Conservation (phyloP, 2,888 invertebrate genomes). For the Agriopis aurantiaria region DNA sequence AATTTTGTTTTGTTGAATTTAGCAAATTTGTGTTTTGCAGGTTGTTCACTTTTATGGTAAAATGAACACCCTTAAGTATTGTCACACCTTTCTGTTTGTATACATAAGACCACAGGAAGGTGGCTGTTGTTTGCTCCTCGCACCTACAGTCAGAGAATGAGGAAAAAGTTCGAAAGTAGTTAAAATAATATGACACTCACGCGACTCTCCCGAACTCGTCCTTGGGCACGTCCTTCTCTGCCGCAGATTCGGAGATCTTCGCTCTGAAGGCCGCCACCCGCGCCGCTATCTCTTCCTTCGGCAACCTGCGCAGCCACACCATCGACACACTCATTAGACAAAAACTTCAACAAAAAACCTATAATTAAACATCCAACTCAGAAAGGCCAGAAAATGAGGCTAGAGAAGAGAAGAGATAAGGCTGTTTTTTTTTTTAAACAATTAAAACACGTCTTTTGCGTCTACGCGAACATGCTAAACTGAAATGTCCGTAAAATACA, state of each 20-base stretch:
- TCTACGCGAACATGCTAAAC: constrained; percentile 57
- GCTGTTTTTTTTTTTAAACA: background rate
- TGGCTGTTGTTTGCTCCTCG: too few species aligned
- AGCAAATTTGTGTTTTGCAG: too few species aligned
- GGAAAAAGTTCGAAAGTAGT: background rate
- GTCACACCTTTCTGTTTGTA: too few species aligned
- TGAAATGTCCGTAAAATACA: constrained; percentile 61
- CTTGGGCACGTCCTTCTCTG: constrained; percentile 86
- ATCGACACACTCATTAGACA: constrained; percentile 76
- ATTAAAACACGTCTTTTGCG: constrained; percentile 48
- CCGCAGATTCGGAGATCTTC: constrained; percentile 91
- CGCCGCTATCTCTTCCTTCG: constrained; percentile 93
- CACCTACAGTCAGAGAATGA: background rate
- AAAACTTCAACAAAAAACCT: constrained; percentile 6
- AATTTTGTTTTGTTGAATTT: too few species aligned
- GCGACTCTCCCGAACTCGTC: constrained; percentile 95
- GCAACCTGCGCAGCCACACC: constrained; percentile 90
- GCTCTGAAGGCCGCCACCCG: constrained; percentile 95
- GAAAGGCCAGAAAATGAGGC: background rate
- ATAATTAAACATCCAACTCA: constrained; percentile 40
- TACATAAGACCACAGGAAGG: too few species aligned
- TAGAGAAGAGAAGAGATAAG: background rate
- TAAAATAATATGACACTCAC: constrained; percentile 62
- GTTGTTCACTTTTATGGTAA: too few species aligned
- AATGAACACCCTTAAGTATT: too few species aligned